phyloP scores from a whole-genome alignment of 2,888 invertebrate species.

The Caenorhabditis panamensis region DNA sequence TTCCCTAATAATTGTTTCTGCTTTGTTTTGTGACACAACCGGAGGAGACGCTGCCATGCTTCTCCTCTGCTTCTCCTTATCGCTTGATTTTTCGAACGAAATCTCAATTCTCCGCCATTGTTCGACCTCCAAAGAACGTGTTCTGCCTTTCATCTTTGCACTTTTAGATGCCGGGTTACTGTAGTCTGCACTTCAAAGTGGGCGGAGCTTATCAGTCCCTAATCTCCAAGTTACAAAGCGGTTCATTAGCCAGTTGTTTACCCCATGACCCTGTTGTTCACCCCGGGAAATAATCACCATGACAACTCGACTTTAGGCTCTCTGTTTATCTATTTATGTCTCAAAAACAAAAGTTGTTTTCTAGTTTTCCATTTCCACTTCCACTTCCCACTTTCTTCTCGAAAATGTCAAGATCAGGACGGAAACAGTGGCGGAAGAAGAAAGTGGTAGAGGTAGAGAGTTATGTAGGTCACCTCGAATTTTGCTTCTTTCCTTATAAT shows the following conservation, averaged over 20 bases:
- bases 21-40: no score
- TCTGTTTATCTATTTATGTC: no score
- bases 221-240: no score
- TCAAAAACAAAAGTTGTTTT: neutral
- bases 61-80: no score
- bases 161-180: slow-evolving; percentile 18
- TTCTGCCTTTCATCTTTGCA: slow-evolving; percentile 6
- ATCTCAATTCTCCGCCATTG: neutral
- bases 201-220: neutral
- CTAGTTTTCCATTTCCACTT: no score
- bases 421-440: no score
- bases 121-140: slow-evolving; percentile 31
- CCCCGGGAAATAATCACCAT: slow-evolving; percentile 1
- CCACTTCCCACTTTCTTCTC: no score
- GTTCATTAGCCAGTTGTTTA: neutral
- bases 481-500: slow-evolving; percentile 23
- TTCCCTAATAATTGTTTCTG: no score
- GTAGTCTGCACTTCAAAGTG: slow-evolving; percentile 1
- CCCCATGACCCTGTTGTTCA: neutral
- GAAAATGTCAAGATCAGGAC: no score
- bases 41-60: no score
- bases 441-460: slow-evolving; percentile 11
- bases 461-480: slow-evolving; percentile 35
- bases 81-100: no score
- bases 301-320: neutral